A percentile compares a stretch with the other conserved stretches of the same genome.
These are phyloP conservation scores for Apeltes quadracus DNA, from an alignment of 2,113 vertebrate species.

Conservation along the genomic window DNA sequence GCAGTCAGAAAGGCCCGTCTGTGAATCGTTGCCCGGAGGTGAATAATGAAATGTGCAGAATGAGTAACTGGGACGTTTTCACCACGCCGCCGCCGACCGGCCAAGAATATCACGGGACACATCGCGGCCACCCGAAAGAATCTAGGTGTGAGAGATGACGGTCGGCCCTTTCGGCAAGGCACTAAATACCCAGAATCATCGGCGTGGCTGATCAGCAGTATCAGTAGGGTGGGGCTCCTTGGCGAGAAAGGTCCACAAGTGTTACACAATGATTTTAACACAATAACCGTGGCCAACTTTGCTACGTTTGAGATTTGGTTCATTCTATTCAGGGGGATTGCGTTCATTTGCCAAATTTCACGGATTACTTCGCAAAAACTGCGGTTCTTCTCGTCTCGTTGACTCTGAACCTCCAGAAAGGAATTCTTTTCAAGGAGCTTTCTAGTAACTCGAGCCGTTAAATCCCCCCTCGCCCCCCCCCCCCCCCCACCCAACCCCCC, in stretches of 20 bases:
- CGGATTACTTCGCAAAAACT: background rate
- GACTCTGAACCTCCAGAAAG: background rate
- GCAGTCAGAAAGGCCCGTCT: background rate
- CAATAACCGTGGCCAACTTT: no score
- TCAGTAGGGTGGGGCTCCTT: slow-evolving; percentile 16
- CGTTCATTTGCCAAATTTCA: background rate
- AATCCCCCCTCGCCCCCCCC: no score
- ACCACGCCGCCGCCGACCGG: background rate
- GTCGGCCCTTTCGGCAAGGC: slow-evolving; percentile 28
- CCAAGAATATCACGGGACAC: background rate
- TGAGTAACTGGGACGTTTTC: background rate
- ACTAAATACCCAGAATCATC: background rate
- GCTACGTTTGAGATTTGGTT: no score
- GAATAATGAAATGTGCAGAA: background rate
- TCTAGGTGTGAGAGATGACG: slow-evolving; percentile 31
- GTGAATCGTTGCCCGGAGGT: background rate
- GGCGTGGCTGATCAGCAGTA: background rate
- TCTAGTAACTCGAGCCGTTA: background rate
- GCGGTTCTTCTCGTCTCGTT: background rate
- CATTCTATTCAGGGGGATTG: background rate
- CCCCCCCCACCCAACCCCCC: no score
- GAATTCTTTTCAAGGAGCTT: background rate
- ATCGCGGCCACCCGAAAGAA: slow-evolving; percentile 22
- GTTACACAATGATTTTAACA: background rate
- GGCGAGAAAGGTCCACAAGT: background rate